Percentiles rank a stretch among this genome's conserved stretches.
Evolutionary conservation across 1,140 invertebrate species (phyloP).

Genomic region (Drosophila arizonae): DNA sequence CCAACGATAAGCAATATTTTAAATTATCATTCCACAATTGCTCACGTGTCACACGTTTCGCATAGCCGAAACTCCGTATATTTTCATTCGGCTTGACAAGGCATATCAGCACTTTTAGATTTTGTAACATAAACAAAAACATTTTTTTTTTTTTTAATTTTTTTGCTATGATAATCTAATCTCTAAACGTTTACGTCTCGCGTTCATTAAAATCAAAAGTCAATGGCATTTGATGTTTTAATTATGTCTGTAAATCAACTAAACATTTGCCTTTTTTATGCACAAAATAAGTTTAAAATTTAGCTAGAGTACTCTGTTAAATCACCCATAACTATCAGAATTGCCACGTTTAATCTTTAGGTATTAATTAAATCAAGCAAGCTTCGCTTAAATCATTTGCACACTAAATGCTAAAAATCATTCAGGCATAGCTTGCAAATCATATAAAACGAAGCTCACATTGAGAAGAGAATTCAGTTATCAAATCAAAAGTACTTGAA

Average conservation of each 20-base stretch:
- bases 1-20: slow-evolving; percentile 12
- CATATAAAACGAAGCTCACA: slow-evolving; percentile 20
- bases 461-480: slow-evolving; percentile 11
- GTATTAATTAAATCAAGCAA: not conserved
- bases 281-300: slow-evolving; percentile 16
- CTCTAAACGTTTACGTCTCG: not conserved
- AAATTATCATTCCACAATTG: slow-evolving; percentile 3
- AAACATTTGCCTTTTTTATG: not conserved
- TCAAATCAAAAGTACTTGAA: not conserved
- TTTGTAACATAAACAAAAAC: not conserved
- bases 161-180: not conserved
- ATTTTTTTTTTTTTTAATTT: not conserved
- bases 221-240: not conserved
- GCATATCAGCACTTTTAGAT: slow-evolving; percentile 12
- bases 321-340: slow-evolving; percentile 27
- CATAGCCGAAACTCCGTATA: not conserved
- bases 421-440: slow-evolving; percentile 17
- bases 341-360: slow-evolving; percentile 14
- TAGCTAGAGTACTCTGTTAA: slow-evolving; percentile 5
- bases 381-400: not conserved
- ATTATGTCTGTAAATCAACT: not conserved
- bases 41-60: slow-evolving; percentile 65
- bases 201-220: not conserved
- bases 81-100: not conserved
- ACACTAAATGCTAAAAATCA: not conserved